Evolutionary conservation across 1,140 invertebrate genomes (phyloP).

Genomic region (Pararge aegeria): DNA sequence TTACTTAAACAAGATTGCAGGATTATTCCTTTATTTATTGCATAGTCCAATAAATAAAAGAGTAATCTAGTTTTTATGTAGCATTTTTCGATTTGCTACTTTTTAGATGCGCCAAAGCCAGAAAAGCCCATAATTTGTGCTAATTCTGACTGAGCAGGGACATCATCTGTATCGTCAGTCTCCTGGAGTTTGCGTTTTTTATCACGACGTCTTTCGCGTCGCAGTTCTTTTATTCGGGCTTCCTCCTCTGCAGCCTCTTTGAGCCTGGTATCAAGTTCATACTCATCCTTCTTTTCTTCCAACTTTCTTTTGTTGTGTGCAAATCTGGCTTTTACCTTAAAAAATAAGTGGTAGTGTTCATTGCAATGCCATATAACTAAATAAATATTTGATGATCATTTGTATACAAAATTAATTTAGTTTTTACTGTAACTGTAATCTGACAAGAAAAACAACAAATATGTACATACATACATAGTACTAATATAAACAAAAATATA

Average conservation of each 20-base stretch:
- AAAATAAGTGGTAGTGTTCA: slow-evolving; percentile 7
- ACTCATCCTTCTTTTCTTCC: slow-evolving; percentile 98
- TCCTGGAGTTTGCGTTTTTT: slow-evolving; percentile 93
- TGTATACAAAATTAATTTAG: too few species aligned
- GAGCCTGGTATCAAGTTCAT: slow-evolving; percentile 94
- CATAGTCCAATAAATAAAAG: background rate
- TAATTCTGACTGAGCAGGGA: slow-evolving; percentile 89
- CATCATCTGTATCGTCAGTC: slow-evolving; percentile 81
- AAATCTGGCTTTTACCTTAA: slow-evolving; percentile 94
- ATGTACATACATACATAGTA: too few species aligned
- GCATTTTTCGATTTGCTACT: slow-evolving; percentile 57
- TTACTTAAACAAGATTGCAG: too few species aligned
- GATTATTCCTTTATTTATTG: background rate
- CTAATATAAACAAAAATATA: too few species aligned
- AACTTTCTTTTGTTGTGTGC: slow-evolving; percentile 95
- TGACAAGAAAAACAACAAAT: too few species aligned
- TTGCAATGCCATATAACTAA: too few species aligned
- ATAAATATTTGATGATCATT: too few species aligned
- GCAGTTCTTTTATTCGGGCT: slow-evolving; percentile 94
- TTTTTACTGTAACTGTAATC: too few species aligned
- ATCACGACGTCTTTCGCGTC: slow-evolving; percentile 94
- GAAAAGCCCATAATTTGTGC: slow-evolving; percentile 98
- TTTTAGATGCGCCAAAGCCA: slow-evolving; percentile 96
- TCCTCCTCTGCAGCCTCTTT: slow-evolving; percentile 98
- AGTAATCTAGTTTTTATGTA: background rate